These are phyloP conservation scores for Muntiacus reevesi DNA, from an alignment of 2,113 vertebrate species.

Conservation along the genomic window DNA sequence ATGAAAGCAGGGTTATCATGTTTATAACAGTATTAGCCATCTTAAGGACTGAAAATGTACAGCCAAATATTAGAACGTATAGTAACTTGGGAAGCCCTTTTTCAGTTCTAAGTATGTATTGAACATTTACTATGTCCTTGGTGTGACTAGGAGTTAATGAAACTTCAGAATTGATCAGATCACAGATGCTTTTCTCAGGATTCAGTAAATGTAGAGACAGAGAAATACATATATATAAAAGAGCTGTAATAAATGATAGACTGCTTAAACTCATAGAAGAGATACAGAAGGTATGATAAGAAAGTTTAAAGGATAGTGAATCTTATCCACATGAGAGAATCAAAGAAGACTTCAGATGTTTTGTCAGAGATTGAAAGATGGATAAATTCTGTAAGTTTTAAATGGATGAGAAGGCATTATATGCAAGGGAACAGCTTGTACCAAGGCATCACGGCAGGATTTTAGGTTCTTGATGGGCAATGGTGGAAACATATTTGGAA, in stretches of 20 bases:
- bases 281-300: background rate
- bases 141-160: background rate
- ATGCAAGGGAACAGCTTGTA: background rate
- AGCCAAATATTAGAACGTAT: background rate
- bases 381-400: background rate
- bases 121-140: background rate
- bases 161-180: background rate
- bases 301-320: background rate
- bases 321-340: background rate
- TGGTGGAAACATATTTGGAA: background rate
- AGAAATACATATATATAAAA: background rate
- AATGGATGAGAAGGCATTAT: background rate
- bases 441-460: background rate
- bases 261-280: background rate
- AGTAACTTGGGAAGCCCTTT: background rate
- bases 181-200: background rate
- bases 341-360: background rate
- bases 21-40: background rate
- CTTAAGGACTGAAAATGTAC: background rate
- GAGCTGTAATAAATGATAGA: background rate
- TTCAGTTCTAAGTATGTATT: rapidly evolving
- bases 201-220: background rate
- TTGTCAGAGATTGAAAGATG: background rate
- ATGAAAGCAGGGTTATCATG: background rate
- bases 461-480: background rate